Conservation (phyloP, 2,113 vertebrate species). For the Chloebia gouldiae region DNA sequence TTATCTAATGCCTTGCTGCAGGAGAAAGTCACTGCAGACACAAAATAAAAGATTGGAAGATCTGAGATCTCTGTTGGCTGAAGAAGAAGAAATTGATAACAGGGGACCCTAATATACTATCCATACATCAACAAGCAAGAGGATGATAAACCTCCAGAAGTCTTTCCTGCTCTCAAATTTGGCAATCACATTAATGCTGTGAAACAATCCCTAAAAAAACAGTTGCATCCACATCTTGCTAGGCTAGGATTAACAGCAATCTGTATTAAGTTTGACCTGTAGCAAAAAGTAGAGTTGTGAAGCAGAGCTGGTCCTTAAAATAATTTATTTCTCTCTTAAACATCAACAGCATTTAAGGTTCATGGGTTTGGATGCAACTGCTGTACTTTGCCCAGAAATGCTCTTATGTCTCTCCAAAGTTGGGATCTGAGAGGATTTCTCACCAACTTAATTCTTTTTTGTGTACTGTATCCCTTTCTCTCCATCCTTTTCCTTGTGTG, state of each 20-base stretch:
- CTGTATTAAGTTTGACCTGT: not conserved
- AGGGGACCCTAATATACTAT: not conserved
- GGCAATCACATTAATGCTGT: not conserved
- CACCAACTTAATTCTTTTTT: not conserved
- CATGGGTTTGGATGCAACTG: not conserved
- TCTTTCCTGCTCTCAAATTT: conserved; percentile 23
- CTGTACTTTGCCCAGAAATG: not conserved
- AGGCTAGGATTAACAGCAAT: not conserved
- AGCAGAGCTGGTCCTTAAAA: not conserved
- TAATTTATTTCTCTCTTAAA: not conserved
- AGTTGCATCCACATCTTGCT: not conserved
- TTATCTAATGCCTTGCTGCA: conserved; percentile 32
- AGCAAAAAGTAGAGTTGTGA: not conserved
- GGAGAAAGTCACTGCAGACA: conserved; percentile 20
- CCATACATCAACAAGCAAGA: not conserved
- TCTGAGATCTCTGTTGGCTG: conserved; percentile 40
- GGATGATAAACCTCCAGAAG: conserved; percentile 40
- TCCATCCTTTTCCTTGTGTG: not conserved
- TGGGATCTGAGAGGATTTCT: not conserved
- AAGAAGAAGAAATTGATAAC: conserved; percentile 49
- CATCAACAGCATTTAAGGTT: not conserved
- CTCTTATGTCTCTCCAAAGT: not conserved
- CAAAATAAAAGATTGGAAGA: conserved; percentile 50
- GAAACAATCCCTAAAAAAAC: conserved; percentile 2
- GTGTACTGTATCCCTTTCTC: not conserved